Percentiles rank a stretch among this genome's conserved stretches.
These are phyloP conservation scores for Pristionchus arcanus DNA, from an alignment of 2,888 invertebrate genomes.

Conservation along the genomic window DNA sequence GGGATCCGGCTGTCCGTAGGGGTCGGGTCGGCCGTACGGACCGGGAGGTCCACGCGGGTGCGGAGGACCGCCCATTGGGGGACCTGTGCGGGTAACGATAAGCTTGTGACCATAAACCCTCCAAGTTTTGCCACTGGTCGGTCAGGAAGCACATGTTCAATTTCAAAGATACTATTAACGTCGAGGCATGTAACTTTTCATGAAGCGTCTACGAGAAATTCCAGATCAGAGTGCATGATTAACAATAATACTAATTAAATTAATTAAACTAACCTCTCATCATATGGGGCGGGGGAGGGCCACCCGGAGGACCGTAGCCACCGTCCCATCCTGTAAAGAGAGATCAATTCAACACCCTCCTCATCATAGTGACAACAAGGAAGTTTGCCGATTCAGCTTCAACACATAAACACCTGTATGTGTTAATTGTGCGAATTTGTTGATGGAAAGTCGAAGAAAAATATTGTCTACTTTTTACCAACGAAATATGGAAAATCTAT, in stretches of 20 bases:
- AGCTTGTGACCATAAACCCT: not conserved
- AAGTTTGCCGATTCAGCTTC: not conserved
- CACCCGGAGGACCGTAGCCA: not conserved
- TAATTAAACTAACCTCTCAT: conserved; percentile 1
- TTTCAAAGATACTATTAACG: too few species aligned
- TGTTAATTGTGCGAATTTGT: too few species aligned
- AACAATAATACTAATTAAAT: not conserved
- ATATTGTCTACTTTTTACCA: too few species aligned
- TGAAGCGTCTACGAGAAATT: too few species aligned
- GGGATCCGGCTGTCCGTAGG: not conserved
- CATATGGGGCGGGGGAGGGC: not conserved
- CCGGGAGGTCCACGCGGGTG: not conserved
- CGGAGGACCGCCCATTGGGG: not conserved
- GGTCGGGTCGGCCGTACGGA: conserved; percentile 6
- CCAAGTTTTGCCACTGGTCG: too few species aligned
- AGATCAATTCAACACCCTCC: not conserved
- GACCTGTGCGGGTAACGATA: not conserved
- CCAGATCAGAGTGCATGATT: too few species aligned
- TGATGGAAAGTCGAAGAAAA: too few species aligned
- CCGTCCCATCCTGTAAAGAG: not conserved
- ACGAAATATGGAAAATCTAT: too few species aligned
- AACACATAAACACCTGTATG: not conserved
- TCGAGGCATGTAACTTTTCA: too few species aligned
- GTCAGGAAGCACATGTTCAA: too few species aligned
- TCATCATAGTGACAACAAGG: not conserved